Evolutionary conservation across 2,113 vertebrate species (phyloP).

Genomic region (Pangasianodon hypophthalmus): DNA sequence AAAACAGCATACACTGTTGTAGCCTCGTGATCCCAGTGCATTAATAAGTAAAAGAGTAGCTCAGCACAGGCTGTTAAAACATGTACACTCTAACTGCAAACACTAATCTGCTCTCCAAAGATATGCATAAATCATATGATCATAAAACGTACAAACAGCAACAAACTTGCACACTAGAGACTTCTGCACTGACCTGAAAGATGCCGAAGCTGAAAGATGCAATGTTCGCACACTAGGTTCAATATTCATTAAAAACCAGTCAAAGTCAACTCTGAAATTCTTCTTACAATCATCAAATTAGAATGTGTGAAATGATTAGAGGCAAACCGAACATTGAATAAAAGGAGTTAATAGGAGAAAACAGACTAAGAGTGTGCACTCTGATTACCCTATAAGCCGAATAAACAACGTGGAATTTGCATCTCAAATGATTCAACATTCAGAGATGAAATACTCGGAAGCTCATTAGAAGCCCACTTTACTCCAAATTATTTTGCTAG

Average conservation of each 20-base stretch:
- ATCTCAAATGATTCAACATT: conserved; percentile 42
- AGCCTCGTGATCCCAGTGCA: conserved; percentile 12
- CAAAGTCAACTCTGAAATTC: conserved; percentile 4
- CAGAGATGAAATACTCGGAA: conserved; percentile 14
- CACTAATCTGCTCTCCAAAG: conserved; percentile 17
- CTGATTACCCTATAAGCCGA: conserved; percentile 28
- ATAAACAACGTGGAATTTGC: conserved; percentile 47
- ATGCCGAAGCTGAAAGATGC: conserved; percentile 17
- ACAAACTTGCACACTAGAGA: conserved; percentile 13
- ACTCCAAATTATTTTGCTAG: conserved; percentile 57
- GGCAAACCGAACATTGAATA: conserved; percentile 33
- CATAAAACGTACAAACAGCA: conserved; percentile 40
- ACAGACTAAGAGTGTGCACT: neutral
- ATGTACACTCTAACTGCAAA: conserved; percentile 31
- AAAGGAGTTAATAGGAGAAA: conserved; percentile 19
- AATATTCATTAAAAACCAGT: conserved; percentile 17
- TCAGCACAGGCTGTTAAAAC: conserved; percentile 29
- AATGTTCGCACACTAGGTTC: conserved; percentile 31
- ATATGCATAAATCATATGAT: conserved; percentile 37
- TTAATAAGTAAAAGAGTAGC: conserved; percentile 39
- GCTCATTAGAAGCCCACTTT: conserved; percentile 65
- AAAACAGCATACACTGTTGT: neutral
- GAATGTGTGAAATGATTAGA: conserved; percentile 42
- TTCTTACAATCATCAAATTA: neutral
- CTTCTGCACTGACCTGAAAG: conserved; percentile 20